Evolutionary conservation across 2,888 invertebrate species (phyloP), one percentile per base, ranked within the genome.

Genomic region (Terebella lapidaria): DNA sequence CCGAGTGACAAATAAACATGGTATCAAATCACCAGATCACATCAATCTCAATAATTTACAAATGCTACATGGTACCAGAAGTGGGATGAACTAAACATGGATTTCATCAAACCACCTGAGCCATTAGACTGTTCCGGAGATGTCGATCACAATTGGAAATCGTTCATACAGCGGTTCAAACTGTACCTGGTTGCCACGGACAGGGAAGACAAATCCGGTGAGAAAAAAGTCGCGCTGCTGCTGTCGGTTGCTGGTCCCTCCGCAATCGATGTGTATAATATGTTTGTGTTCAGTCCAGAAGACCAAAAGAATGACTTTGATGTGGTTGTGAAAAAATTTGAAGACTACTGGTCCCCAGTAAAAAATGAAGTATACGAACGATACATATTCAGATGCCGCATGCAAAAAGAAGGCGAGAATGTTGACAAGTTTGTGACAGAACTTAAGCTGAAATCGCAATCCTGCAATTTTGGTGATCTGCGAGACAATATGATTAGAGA

Each of bases 331-430:
- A n/a, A 35, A 10, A 35, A n/a, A 35, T 53, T 53, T 28, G 53
- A 53, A 24, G 25, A 53, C n/a, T 25, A 53, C 25, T 53, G 26
- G n/a, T n/a, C 27, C 5, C 53, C 53, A 3, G 20, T 20, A 4
- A 53, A 20, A 2, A 53, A 28, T 15, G 53, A 53, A 24, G 53
- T 53, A 2, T 53, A 24, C 5, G 53, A 53, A 15, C 53, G 53
- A 4, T 53, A 27, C 18, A 53, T 27, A 15, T 53, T 53, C 22
- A n/a, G 53, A 25, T 26, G 29, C 4, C 53, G 53, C 2, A 25
- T 27, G 20, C 20, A 53, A 20, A 20, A 53, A 5, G 53, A 53
- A 25, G 2, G 22, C 2, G 53, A 53, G 25, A 35, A 15, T 15
- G 10, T 15, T 35, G 42, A 35, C n/a, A 35, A n/a, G 10, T 35